phyloP scores from a whole-genome alignment of 2,797 vertebrate genomes.

The Phataginus tricuspis region DNA sequence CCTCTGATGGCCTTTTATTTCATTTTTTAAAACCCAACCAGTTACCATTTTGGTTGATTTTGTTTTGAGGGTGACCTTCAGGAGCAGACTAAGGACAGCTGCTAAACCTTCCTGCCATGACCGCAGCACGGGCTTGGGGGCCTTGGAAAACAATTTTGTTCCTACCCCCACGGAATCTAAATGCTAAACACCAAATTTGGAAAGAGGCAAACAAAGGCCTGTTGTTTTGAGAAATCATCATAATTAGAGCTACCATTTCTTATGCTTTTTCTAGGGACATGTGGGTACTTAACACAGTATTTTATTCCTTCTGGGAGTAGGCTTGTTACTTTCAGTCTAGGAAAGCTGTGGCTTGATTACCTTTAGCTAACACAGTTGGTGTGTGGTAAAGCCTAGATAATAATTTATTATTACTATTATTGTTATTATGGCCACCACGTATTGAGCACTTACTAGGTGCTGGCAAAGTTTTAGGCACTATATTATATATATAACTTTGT shows the following conservation, averaged over 20 bases:
- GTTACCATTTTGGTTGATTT: not conserved
- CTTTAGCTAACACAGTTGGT: not conserved
- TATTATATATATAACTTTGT: not conserved
- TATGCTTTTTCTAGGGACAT: not conserved
- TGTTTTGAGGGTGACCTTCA: not conserved
- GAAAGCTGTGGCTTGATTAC: not conserved
- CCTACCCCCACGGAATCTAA: not conserved
- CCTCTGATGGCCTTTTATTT: not conserved
- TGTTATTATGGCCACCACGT: not conserved
- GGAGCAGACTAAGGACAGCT: not conserved
- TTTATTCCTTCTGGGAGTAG: not conserved
- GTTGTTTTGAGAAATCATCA: not conserved
- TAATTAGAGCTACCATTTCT: not conserved
- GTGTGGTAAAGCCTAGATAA: not conserved
- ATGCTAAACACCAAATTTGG: not conserved
- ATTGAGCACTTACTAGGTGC: not conserved
- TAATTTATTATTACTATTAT: not conserved
- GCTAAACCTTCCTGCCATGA: not conserved
- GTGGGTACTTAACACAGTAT: not conserved
- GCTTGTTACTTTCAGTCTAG: not conserved
- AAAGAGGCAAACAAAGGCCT: not conserved
- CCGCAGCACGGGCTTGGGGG: fast-evolving
- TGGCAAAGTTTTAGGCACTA: not conserved
- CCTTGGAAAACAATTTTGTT: not conserved
- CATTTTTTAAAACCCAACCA: not conserved